A percentile compares a stretch with the other conserved stretches of the same genome.
Conservation (phyloP, 2,888 invertebrate species). For the Hofmannophila pseudospretella region DNA sequence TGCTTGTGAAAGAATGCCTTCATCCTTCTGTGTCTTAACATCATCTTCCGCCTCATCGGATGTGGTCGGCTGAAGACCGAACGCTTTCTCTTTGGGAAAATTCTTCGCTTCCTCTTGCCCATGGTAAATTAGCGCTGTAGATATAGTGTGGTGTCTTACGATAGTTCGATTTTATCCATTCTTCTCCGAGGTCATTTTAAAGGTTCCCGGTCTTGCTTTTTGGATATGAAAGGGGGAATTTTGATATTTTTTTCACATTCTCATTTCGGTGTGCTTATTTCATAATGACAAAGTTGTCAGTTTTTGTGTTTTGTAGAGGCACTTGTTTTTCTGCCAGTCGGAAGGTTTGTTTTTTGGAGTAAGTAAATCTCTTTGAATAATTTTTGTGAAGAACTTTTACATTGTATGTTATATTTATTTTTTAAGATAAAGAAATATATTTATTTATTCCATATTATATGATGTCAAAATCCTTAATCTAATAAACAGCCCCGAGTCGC, state of each 20-base stretch:
- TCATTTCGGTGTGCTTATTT: constrained; percentile 11
- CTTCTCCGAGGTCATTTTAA: constrained; percentile 15
- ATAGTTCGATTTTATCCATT: constrained; percentile 4
- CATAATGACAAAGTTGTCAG: background rate
- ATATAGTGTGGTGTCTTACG: background rate
- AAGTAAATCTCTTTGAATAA: no score
- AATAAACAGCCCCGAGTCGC: no score
- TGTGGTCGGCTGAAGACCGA: constrained; percentile 56
- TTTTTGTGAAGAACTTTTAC: no score
- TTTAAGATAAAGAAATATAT: no score
- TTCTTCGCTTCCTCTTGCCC: constrained; percentile 43
- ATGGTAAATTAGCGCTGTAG: no score
- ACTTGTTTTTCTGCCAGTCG: constrained; percentile 8
- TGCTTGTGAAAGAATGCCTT: constrained; percentile 51
- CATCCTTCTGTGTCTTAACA: constrained; percentile 40
- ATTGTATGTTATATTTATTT: no score
- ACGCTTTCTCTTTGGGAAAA: constrained; percentile 44
- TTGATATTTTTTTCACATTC: constrained; percentile 16
- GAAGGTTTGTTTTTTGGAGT: constrained; percentile 13
- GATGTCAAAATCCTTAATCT: no score
- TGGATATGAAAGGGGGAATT: constrained; percentile 4
- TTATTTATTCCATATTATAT: no score
- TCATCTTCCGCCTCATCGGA: constrained; percentile 50
- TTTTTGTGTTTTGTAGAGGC: constrained; percentile 1
- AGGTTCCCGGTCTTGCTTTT: background rate